A percentile compares a stretch with the other conserved stretches of the same genome.
Evolutionary conservation across 2,888 invertebrate genomes (phyloP).

Genomic region (Lissonota sp.): DNA sequence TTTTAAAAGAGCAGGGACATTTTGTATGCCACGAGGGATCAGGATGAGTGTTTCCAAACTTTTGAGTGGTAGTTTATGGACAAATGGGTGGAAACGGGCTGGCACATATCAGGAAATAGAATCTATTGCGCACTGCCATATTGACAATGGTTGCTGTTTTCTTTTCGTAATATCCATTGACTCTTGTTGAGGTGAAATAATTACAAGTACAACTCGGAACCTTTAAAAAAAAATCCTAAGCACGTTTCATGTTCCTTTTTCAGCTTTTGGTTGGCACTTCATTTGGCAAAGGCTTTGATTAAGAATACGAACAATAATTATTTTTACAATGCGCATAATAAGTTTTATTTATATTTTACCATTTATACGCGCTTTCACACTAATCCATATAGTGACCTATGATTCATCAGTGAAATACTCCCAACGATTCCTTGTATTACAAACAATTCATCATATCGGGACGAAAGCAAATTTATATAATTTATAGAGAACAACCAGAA

Average conservation of each 20-base stretch:
- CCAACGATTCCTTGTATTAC: slow-evolving; percentile 31
- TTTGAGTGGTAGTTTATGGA: too few relatives aligned
- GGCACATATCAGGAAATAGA: too few relatives aligned
- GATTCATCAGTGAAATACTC: slow-evolving; percentile 58
- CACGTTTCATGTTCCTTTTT: slow-evolving; percentile 68
- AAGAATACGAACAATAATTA: slow-evolving; percentile 58
- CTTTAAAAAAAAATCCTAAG: slow-evolving; percentile 32
- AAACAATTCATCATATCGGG: slow-evolving; percentile 51
- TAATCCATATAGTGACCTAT: slow-evolving; percentile 72
- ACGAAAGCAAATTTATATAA: slow-evolving; percentile 55
- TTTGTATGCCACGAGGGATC: too few relatives aligned
- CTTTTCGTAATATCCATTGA: too few relatives aligned
- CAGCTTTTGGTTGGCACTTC: slow-evolving; percentile 80
- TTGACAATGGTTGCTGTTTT: too few relatives aligned
- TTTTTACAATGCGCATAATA: slow-evolving; percentile 55
- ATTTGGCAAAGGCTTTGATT: slow-evolving; percentile 78
- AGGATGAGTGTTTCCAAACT: too few relatives aligned
- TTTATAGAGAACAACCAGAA: slow-evolving; percentile 36
- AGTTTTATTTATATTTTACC: slow-evolving; percentile 64
- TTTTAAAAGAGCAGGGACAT: too few relatives aligned
- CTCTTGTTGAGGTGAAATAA: too few relatives aligned
- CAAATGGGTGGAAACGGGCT: too few relatives aligned
- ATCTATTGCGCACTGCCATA: too few relatives aligned
- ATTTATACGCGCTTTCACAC: slow-evolving; percentile 74
- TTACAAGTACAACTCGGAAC: too few relatives aligned